Evolutionary conservation across 2,797 vertebrate species (phyloP).

Genomic region (Varecia variegata): DNA sequence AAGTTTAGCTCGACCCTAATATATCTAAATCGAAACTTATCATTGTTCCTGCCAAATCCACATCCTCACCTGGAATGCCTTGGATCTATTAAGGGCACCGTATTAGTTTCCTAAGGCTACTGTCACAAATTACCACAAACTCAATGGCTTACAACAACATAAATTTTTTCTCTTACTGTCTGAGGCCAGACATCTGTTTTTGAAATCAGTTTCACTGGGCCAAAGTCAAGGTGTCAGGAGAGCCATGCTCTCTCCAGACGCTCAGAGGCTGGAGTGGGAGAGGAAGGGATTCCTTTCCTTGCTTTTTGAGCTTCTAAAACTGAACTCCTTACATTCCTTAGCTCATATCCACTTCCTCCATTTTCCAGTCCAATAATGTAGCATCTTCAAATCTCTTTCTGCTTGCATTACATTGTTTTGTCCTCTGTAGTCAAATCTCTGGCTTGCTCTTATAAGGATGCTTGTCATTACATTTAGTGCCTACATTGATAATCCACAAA

Average conservation of each 20-base stretch:
- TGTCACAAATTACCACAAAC: neutral
- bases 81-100: neutral
- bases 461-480: neutral
- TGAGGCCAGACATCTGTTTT: neutral
- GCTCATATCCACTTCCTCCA: neutral
- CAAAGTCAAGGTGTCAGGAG: neutral
- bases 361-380: neutral
- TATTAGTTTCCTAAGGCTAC: neutral
- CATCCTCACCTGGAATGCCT: neutral
- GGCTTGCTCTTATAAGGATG: neutral
- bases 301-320: neutral
- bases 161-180: neutral
- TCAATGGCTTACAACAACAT: neutral
- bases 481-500: neutral
- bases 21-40: neutral
- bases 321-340: neutral
- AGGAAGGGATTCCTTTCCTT: neutral
- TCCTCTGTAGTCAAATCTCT: neutral
- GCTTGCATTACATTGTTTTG: neutral
- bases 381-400: neutral
- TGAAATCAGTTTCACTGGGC: neutral
- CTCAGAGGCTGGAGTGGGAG: neutral
- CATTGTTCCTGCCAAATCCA: neutral
- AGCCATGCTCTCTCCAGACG: neutral
- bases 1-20: neutral